Conservation (phyloP, 2,113 vertebrate genomes). For the Scatophagus argus region DNA sequence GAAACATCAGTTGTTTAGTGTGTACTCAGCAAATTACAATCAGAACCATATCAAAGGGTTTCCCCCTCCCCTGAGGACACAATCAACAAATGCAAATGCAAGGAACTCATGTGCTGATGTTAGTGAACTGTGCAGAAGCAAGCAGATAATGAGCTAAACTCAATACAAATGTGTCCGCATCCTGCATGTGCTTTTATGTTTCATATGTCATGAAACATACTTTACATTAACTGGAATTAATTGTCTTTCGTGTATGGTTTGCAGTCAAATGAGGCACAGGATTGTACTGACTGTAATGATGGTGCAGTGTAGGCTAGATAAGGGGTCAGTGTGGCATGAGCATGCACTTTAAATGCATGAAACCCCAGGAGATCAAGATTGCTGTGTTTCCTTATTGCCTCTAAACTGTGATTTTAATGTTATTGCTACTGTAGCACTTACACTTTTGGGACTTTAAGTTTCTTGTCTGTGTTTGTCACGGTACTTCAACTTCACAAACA, state of each 20-base stretch:
- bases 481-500: constrained; percentile 34
- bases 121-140: constrained; percentile 65
- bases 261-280: constrained; percentile 61
- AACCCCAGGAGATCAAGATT: constrained; percentile 62
- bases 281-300: constrained; percentile 63
- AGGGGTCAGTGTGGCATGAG: constrained; percentile 72
- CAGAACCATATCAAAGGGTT: constrained; percentile 62
- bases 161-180: constrained; percentile 45
- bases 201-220: constrained; percentile 45
- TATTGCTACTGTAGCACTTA: constrained; percentile 46
- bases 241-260: constrained; percentile 55
- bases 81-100: constrained; percentile 74
- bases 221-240: constrained; percentile 58
- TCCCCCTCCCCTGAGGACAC: constrained; percentile 65
- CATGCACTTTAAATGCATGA: constrained; percentile 82
- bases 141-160: constrained; percentile 67
- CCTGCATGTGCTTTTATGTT: constrained; percentile 3
- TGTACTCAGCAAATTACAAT: constrained; percentile 68
- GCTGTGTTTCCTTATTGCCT: constrained; percentile 52
- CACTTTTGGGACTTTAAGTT: constrained; percentile 24
- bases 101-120: constrained; percentile 48
- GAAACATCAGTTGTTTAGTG: constrained; percentile 54
- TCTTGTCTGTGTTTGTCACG: not conserved
- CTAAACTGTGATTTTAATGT: constrained; percentile 70
- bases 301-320: constrained; percentile 34